Percentiles rank a stretch among this genome's conserved stretches.
phyloP scores from a whole-genome alignment of 2,113 vertebrate species.

The Carassius gibelio region DNA sequence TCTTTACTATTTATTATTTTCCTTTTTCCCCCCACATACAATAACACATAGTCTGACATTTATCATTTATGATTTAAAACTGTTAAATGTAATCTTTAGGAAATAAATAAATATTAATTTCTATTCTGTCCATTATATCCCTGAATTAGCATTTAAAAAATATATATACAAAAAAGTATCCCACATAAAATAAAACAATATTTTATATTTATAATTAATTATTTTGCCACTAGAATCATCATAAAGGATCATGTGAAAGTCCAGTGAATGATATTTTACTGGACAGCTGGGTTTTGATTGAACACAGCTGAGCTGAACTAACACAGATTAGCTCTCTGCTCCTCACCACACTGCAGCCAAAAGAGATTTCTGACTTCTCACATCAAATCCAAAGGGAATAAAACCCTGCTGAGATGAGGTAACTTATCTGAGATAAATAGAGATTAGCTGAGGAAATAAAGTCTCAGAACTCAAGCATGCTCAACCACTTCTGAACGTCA shows the following conservation, averaged over 20 bases:
- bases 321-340: neutral
- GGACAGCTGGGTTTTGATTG: slow-evolving; percentile 8
- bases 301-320: slow-evolving; percentile 26
- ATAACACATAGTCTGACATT: no score
- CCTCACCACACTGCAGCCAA: slow-evolving; percentile 29
- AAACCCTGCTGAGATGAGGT: slow-evolving; percentile 7
- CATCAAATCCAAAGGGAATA: slow-evolving; percentile 24
- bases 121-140: no score
- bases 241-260: neutral
- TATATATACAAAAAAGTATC: no score
- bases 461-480: neutral
- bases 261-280: neutral
- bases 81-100: no score
- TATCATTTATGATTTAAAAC: no score
- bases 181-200: no score
- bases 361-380: slow-evolving; percentile 18
- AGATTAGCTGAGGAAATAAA: slow-evolving; percentile 29
- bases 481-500: neutral
- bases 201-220: no score
- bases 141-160: no score
- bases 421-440: slow-evolving; percentile 10
- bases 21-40: no score
- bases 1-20: no score
- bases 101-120: no score
- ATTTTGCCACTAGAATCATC: neutral